A percentile compares a stretch with the other conserved stretches of the same genome.
phyloP scores from a whole-genome alignment of 2,797 vertebrate species.

The Ptychadena robeensis region DNA sequence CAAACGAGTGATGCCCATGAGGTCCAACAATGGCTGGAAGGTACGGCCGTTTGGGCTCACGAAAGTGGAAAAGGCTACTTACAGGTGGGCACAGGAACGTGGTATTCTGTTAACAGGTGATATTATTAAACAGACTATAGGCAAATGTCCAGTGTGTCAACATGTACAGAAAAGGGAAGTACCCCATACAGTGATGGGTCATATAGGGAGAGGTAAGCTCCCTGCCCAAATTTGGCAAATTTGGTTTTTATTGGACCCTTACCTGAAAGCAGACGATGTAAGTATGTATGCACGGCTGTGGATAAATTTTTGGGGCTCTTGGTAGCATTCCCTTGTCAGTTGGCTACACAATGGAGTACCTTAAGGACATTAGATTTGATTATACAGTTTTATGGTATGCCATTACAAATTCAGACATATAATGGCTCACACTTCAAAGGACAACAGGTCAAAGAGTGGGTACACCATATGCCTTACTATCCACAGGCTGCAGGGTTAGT shows the following conservation, averaged over 20 bases:
- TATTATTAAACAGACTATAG: not conserved
- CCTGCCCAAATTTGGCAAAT: conserved; percentile 2
- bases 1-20: no score
- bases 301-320: not conserved
- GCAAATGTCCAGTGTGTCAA: conserved; percentile 7
- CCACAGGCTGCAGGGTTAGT: not conserved
- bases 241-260: not conserved
- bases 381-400: not conserved
- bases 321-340: not conserved
- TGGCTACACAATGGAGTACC: not conserved
- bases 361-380: not conserved
- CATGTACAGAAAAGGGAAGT: conserved; percentile 3
- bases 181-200: not conserved
- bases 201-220: not conserved
- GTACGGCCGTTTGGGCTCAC: conserved; percentile 15
- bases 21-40: conserved; percentile 2
- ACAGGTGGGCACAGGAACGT: not conserved
- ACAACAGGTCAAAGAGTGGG: not conserved
- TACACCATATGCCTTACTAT: not conserved
- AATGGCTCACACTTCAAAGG: not conserved
- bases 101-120: not conserved
- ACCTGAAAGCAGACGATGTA: not conserved
- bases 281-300: not conserved
- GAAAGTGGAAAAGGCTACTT: not conserved
- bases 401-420: not conserved